Evolutionary conservation across 2,113 vertebrate genomes (phyloP), one percentile per base, ranked within the genome.

Genomic region (Lophius piscatorius): DNA sequence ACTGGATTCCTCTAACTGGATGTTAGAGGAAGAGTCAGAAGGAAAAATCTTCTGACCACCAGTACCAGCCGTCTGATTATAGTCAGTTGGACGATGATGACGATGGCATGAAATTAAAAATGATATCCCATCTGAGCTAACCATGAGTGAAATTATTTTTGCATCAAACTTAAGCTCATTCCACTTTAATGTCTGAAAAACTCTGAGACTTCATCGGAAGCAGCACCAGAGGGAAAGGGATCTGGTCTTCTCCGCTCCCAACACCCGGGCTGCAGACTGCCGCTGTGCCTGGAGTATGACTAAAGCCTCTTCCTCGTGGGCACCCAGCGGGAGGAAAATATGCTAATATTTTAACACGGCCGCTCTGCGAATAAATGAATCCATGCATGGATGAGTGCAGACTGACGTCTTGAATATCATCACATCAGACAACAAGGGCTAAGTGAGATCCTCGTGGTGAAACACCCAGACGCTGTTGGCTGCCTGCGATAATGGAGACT

Each of bases 391-490:
- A 55, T 57, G 78, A 70, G 45, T 9, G 54, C 63, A 44, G 62
- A 51, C 66, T 71, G 79, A 78, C 75, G 65, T 35, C 48, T 34
- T 65, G 61, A 75, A 74, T 74, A 75, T 70, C 66, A 80, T 47
- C 63, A 39, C 71, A 68, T 80, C 67, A 68, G 74, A 68, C 51
- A 54, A 42, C 41, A 47, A 3, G 39, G 50, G 28, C 78, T 70
- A 78, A 85, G 80, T 65, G 76, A 70, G 35, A 39, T 49, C 36
- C 60, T 71, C 42, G 9, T 47, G 62, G 38, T 61, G 40, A 51
- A 41, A 68, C 24, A 69, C 34, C 47, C 35, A 58, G 63, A 60
- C 13, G 6, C 21, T 33, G 54, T 52, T 45, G 59, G 70, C 29
- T 26, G 56, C 40, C 46, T 28, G 63, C 14, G 9, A 21, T 62